Evolutionary conservation across 35 echinoderm and acorn worm species (phyloP).

Genomic region (Heliocidaris tuberculata): DNA sequence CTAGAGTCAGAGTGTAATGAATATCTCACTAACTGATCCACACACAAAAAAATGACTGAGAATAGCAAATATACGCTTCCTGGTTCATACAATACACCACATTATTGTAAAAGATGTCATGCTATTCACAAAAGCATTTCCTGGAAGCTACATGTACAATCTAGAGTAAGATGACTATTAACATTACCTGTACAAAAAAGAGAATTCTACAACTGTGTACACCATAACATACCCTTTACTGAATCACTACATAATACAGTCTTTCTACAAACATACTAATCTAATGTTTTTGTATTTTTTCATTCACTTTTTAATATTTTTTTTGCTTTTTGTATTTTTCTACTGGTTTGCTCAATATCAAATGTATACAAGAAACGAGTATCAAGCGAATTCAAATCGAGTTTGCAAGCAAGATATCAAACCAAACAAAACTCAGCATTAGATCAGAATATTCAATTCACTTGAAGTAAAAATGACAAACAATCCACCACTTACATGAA

Average conservation of each 20-base stretch:
- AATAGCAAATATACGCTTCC: not conserved
- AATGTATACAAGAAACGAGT: not conserved
- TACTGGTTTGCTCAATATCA: not conserved
- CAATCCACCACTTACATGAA: not conserved
- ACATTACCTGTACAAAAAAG: not conserved
- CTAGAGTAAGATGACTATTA: not conserved
- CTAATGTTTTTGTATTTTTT: conserved; percentile 19
- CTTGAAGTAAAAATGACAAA: not conserved
- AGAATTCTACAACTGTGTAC: not conserved
- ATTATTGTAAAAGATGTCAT: not conserved
- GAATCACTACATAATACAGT: conserved; percentile 6
- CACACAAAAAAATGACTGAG: not conserved
- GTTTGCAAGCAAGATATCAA: not conserved
- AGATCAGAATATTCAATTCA: not conserved
- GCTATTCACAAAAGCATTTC: not conserved
- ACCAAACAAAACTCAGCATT: not conserved
- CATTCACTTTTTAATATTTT: not conserved
- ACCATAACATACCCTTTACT: not conserved
- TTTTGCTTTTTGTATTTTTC: not conserved
- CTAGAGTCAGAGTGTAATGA: not conserved
- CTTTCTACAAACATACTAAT: conserved; percentile 7
- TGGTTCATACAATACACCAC: not conserved
- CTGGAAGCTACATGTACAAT: not conserved
- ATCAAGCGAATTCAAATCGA: not conserved
- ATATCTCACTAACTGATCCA: not conserved